Base-by-base conservation (phyloP, 2,113 vertebrate genomes). In the Tamias sibiricus region DNA sequence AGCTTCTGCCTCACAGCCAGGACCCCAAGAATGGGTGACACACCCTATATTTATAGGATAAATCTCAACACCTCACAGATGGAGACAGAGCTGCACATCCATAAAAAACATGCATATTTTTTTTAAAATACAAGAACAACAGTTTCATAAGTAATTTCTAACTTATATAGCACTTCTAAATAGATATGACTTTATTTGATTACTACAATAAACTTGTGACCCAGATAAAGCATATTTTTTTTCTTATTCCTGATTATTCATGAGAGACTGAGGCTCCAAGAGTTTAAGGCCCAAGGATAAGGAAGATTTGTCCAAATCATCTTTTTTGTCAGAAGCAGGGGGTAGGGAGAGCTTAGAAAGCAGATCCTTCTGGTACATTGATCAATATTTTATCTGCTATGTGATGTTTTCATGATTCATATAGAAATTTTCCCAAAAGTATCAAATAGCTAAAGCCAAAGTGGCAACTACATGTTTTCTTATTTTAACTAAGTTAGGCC, bases 401-500 rank as follows among this genome's bases (percentile, higher is more conserved):
- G n/a, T 57, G 20, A 57, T 62, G 10, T 16, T 12, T 19, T 86
- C 57, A 30, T 37, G 8, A 72, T 10, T 90, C 75, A 66, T 9
- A 30, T 8, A 52, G 32, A 83, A 66, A 80, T 40, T 37, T 26
- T 69, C 32, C 32, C 30, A 16, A 82, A 77, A 30, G 22, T 74
- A 88, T 62, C 75, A 92, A 92, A 74, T 74, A 82, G 74, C 47
- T 80, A 94, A 62, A 57, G 26, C 10, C 37, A 54, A 68, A 74
- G 6, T 82, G 13, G 13, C 64, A 47, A 40, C n/a, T 42, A 47
- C 1, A 16, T 89, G 28, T 1, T 82, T 97, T 89, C 42, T 49
- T 59, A 9, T 20, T 57, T 26, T 1, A 59, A 30, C 35, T 64
- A 91, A 87, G 4, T 64, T 92, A 42, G 32, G 2, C 20, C 40